These are phyloP conservation scores for Bimastos eiseni DNA, from an alignment of 2,888 invertebrate genomes.

Conservation along the genomic window DNA sequence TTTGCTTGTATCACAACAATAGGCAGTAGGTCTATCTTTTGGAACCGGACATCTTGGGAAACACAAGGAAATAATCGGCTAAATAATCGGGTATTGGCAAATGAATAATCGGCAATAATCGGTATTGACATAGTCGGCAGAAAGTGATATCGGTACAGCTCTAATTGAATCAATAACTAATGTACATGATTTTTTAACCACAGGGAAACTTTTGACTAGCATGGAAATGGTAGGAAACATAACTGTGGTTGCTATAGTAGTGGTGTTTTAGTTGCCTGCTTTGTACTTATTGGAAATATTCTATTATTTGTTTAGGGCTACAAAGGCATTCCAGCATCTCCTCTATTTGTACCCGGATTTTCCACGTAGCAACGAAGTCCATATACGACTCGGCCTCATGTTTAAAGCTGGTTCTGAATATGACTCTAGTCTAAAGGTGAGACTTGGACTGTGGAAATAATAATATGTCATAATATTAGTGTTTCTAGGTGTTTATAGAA, in stretches of 20 bases:
- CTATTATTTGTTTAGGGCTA: constrained; percentile 72
- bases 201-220: neutral
- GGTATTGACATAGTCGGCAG: too few species aligned
- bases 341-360: constrained; percentile 92
- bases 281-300: neutral
- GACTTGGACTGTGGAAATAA: constrained; percentile 14
- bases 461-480: neutral
- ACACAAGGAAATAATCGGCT: too few species aligned
- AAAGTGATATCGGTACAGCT: too few species aligned
- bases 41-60: too few species aligned
- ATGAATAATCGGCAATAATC: too few species aligned
- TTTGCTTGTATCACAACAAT: too few species aligned
- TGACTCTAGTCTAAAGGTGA: constrained; percentile 79
- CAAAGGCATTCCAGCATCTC: constrained; percentile 90
- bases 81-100: too few species aligned
- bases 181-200: too few species aligned
- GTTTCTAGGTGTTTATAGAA: neutral
- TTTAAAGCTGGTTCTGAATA: constrained; percentile 92
- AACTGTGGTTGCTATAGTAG: neutral
- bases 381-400: constrained; percentile 94
- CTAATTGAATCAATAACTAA: too few species aligned
- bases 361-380: constrained; percentile 89
- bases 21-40: too few species aligned
- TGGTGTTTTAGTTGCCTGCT: neutral
- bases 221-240: neutral